Base-by-base conservation (phyloP, 2,888 invertebrate species). In the Drosophila subquinaria region DNA sequence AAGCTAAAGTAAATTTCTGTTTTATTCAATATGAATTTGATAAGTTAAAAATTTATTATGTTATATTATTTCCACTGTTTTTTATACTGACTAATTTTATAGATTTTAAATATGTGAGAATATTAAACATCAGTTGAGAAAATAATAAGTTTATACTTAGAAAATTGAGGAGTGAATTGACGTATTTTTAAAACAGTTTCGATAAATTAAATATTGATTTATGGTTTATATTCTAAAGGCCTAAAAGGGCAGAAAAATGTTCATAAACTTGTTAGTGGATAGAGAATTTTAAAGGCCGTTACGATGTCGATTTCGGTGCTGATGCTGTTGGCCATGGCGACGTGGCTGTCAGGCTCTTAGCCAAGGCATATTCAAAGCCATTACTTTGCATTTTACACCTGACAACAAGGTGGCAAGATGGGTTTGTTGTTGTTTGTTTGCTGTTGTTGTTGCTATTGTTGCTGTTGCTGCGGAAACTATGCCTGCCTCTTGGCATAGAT, bases 341-440 rank as follows among this genome's bases (percentile, higher is more conserved):
- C 60, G 60, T 66, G 68, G 40, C 73, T 66, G 72, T 47, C 53
- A 53, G 30, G 47, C 76, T 80, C 67, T 83, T 87, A 89, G 70
- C 23, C 45, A 35, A 51, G 88, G 77, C 79, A 74, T 65, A 78
- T 82, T 88, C 69, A 72, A 71, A 75, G 78, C 72, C 90, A 90
- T 86, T 86, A 86, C 90, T 90, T 86, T 78, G 87, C 89, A 82
- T 86, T 86, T 86, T 88, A 79, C 86, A 86, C 89, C 86, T 88
- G 78, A 66, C 86, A 74, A 77, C 73, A 76, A 69, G 66, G 55
- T 73, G 70, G 60, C 45, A 71, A 52, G 50, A 42, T 20, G 38
- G 38, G 13, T 13, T 13, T 33, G 43, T 15, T 17, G 23, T 40
- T 23, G 40, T 17, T 17, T 17, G 17, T 17, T 17, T 17, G 17